phyloP scores from a whole-genome alignment of 1,140 invertebrate genomes.

The Orchesella cincta region DNA sequence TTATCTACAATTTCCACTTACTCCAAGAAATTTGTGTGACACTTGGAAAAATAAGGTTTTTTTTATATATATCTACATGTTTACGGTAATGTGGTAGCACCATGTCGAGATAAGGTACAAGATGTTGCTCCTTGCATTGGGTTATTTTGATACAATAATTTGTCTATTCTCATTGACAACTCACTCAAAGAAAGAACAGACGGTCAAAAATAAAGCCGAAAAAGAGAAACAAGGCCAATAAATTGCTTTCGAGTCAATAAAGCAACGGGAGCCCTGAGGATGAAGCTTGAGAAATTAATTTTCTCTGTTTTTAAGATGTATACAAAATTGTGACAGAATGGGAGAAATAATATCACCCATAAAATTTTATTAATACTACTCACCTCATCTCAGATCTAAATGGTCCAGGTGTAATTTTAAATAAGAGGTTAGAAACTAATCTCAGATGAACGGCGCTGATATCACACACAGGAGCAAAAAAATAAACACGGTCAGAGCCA shows the following conservation, averaged over 20 bases:
- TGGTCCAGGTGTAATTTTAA: neutral
- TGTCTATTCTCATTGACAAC: no score
- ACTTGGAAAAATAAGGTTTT: no score
- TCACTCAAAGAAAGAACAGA: no score
- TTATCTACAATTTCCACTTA: no score
- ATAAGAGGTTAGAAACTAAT: neutral
- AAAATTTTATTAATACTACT: neutral
- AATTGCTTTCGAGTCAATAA: neutral
- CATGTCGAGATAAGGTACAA: no score
- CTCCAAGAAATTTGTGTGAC: no score
- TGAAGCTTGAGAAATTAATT: slow-evolving; percentile 11
- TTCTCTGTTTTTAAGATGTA: neutral
- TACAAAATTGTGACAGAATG: slow-evolving; percentile 2
- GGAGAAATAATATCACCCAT: neutral
- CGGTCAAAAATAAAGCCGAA: no score
- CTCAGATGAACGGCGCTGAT: neutral
- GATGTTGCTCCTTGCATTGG: no score
- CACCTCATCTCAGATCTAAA: neutral
- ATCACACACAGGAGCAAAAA: neutral
- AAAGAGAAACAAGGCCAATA: slow-evolving; percentile 1
- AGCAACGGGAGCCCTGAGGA: slow-evolving; percentile 6
- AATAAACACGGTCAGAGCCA: neutral
- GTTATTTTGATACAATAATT: no score
- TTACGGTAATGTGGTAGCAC: no score
- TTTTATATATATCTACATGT: no score